Evolutionary conservation across 2,888 invertebrate genomes (phyloP).

Genomic region (Suillia variegata): DNA sequence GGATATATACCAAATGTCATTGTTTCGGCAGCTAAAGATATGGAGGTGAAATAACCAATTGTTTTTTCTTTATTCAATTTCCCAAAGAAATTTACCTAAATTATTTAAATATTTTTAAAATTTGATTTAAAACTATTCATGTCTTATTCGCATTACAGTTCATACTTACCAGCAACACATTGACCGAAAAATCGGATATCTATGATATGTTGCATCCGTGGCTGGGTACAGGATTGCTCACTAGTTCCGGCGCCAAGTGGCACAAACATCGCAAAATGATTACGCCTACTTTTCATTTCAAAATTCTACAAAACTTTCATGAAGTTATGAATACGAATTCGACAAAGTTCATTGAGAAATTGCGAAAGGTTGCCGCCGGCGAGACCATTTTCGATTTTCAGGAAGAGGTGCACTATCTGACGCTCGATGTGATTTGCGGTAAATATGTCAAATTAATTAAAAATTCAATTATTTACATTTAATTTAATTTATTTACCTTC

Average conservation of each 20-base stretch:
- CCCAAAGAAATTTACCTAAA: too few species aligned
- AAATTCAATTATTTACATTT: neutral
- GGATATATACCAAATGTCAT: conserved; percentile 37
- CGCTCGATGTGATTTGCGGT: conserved; percentile 64
- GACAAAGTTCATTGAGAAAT: conserved; percentile 59
- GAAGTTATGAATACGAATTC: conserved; percentile 63
- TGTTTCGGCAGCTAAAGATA: conserved; percentile 38
- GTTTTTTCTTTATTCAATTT: too few species aligned
- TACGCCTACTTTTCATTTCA: conserved; percentile 65
- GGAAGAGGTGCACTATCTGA: conserved; percentile 61
- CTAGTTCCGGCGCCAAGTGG: conserved; percentile 43
- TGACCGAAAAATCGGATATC: conserved; percentile 61
- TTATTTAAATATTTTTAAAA: neutral
- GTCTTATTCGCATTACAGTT: conserved; percentile 32
- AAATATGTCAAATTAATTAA: conserved; percentile 20
- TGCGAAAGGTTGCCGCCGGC: conserved; percentile 37
- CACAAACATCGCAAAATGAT: conserved; percentile 64
- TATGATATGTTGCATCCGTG: conserved; percentile 61
- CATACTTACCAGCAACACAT: conserved; percentile 56
- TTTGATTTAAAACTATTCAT: neutral
- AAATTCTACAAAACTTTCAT: conserved; percentile 63
- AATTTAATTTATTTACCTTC: too few species aligned
- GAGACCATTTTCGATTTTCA: conserved; percentile 63
- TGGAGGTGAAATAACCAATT: conserved; percentile 50
- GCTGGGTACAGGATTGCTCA: conserved; percentile 63